Evolutionary conservation across 92 coral and sea anemone species (phyloP), one percentile per base, ranked within the genome.

Genomic region (Ricordea florida): DNA sequence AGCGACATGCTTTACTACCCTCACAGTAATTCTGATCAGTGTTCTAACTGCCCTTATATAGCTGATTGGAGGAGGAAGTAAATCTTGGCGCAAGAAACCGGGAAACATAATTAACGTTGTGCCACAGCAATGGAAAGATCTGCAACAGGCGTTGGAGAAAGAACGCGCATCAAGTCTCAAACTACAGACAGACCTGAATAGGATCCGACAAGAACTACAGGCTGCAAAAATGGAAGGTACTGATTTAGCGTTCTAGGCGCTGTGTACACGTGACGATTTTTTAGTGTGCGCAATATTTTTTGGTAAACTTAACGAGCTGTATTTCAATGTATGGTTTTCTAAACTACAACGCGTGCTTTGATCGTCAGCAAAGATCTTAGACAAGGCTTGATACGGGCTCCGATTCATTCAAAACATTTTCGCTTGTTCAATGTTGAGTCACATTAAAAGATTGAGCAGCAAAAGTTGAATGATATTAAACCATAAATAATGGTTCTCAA

Each of bases 131-230:
- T 94, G 98, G 98, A 92, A 86, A 65, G 98, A 94, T 66, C 46
- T 94, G 38, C 98, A 91, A 23, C 97, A 94, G 76, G 92, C 98
- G 8, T 82, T 94, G 44, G 98, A 94, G 72, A 94, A 92, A 50
- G 98, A 94, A 66, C 71, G 97, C 58, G 88, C 97, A 2, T 88
- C 85, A 29, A 90, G 96, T 44, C 48, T 92, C 15, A 89, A 89
- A 17, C 77, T 94, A 55, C 98, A 94, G 49, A 92, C 97, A n/a
- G 98, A 94, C 69, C 83, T 94, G 25, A 94, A 94, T 84, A 91
- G 97, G 82, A 57, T 81, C 28, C 85, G 76, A 10, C 84, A 83
- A 21, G 98, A 94, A 57, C 85, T 86, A 22, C 88, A 92, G 60
- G 47, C 93, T 30, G 83, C 96, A 0, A 91, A 88, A 56, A 82